A percentile compares a stretch with the other conserved stretches of the same genome.
phyloP scores from a whole-genome alignment of 2,797 vertebrate species.

The Brachymystax lenok region DNA sequence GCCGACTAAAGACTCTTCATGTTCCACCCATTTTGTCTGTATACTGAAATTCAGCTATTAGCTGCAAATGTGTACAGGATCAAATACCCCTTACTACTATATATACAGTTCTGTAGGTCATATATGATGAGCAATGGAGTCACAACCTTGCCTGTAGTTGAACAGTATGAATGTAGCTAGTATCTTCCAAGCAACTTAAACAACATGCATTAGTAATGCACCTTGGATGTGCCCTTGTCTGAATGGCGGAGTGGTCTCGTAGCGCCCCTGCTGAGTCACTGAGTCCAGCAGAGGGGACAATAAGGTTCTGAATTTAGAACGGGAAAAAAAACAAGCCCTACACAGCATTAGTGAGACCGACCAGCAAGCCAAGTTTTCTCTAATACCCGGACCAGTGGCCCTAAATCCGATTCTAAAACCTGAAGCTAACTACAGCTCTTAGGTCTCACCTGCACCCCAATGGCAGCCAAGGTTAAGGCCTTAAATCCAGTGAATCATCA shows the following conservation, averaged over 20 bases:
- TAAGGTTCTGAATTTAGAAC: background rate
- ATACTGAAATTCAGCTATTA: background rate
- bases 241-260: background rate
- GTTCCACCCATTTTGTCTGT: no score
- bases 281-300: no score
- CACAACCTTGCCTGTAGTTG: no score
- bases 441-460: background rate
- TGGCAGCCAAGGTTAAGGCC: background rate
- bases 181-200: background rate
- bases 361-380: background rate
- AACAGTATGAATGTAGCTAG: background rate
- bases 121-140: no score
- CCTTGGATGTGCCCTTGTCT: constrained; percentile 20
- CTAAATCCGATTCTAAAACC: background rate
- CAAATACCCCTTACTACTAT: background rate
- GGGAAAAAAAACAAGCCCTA: background rate
- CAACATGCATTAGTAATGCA: background rate
- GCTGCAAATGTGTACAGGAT: no score
- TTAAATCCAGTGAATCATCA: background rate
- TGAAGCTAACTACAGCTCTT: constrained; percentile 6
- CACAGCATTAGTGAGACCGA: background rate
- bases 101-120: background rate
- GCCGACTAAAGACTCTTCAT: no score
- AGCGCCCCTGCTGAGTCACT: background rate
- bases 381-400: background rate